Percentiles rank a stretch among this genome's conserved stretches.
Evolutionary conservation across 2,797 vertebrate species (phyloP).

Genomic region (Adelosebastes latens): DNA sequence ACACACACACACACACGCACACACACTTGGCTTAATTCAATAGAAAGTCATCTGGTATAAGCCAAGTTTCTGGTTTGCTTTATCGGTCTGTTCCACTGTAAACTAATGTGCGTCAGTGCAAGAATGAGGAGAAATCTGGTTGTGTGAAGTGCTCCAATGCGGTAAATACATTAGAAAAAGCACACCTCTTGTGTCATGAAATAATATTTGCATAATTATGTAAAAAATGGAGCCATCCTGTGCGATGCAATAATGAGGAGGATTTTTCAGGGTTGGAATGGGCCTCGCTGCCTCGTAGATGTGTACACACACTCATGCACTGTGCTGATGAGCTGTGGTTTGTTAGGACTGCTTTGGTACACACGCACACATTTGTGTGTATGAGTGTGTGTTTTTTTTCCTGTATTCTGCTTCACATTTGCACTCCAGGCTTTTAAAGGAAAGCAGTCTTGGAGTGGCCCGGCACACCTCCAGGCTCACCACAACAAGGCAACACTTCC

Average conservation of each 20-base stretch:
- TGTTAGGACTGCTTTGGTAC: neutral
- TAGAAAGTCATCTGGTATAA: constrained; percentile 56
- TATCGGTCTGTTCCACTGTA: constrained; percentile 30
- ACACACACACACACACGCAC: constrained; percentile 1
- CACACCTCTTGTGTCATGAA: constrained; percentile 43
- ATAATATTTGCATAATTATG: constrained; percentile 54
- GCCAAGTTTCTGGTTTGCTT: constrained; percentile 47
- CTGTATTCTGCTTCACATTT: constrained; percentile 6
- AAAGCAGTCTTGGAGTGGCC: neutral
- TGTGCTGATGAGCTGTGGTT: neutral
- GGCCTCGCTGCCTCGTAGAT: neutral
- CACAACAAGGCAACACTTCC: constrained; percentile 28
- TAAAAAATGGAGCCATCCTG: constrained; percentile 17
- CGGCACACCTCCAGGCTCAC: constrained; percentile 27
- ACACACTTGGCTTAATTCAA: constrained; percentile 34
- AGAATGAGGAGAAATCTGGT: constrained; percentile 25
- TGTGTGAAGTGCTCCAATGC: constrained; percentile 30
- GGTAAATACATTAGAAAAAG: constrained; percentile 26
- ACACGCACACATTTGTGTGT: neutral
- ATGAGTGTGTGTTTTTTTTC: neutral
- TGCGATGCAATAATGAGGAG: constrained; percentile 17
- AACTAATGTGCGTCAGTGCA: constrained; percentile 39
- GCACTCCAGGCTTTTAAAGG: neutral
- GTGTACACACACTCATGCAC: neutral
- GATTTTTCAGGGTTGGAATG: constrained; percentile 3